A percentile compares a stretch with the other conserved stretches of the same genome.
These are phyloP conservation scores for Minunthozetes semirufus DNA, from an alignment of 2,888 invertebrate genomes.

Conservation along the genomic window DNA sequence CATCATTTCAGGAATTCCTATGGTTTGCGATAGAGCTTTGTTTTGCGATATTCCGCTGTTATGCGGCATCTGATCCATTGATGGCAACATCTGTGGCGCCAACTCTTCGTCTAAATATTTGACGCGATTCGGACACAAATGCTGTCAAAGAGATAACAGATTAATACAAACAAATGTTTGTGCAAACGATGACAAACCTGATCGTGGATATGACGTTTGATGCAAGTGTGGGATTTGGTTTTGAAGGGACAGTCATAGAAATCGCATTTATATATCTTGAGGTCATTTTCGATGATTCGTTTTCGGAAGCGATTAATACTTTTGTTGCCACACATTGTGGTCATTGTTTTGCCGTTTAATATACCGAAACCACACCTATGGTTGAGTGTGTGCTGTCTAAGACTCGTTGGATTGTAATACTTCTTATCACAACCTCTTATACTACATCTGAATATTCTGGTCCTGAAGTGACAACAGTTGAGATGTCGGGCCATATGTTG, in stretches of 20 bases:
- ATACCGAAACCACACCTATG: not conserved
- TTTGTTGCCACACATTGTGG: not conserved
- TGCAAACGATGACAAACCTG: not conserved
- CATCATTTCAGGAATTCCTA: not conserved
- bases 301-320: not conserved
- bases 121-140: not conserved
- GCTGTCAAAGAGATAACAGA: not conserved
- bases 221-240: not conserved
- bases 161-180: too few relatives aligned
- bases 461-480: not conserved
- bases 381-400: not conserved
- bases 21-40: not conserved
- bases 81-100: not conserved
- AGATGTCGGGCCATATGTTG: constrained; percentile 7
- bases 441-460: not conserved
- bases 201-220: constrained; percentile 3
- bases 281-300: not conserved
- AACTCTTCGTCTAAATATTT: not conserved
- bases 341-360: not conserved
- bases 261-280: not conserved
- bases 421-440: not conserved
- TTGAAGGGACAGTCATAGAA: not conserved
- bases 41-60: not conserved
- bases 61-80: not conserved
- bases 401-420: not conserved